phyloP scores from a whole-genome alignment of 2,888 invertebrate genomes.

The Syrista parreyssii region DNA sequence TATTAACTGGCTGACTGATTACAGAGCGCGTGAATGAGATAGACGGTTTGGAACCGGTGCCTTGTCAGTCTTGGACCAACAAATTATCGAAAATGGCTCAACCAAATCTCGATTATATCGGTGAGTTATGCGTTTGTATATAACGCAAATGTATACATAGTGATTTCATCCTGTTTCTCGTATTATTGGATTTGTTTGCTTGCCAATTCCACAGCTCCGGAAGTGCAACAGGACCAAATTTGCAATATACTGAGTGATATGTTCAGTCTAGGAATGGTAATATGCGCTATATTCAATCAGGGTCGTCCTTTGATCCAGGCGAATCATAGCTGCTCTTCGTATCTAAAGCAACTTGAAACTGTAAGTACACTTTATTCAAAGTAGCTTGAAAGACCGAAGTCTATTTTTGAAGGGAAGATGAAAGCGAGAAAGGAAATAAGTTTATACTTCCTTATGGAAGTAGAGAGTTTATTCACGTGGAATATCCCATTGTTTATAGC shows the following conservation, averaged over 20 bases:
- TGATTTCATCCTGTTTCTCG: not conserved
- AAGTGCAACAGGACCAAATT: slow-evolving; percentile 85
- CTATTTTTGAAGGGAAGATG: not conserved
- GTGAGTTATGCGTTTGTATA: slow-evolving; percentile 68
- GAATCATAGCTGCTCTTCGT: slow-evolving; percentile 88
- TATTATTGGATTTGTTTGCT: slow-evolving; percentile 5
- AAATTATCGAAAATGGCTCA: slow-evolving; percentile 92
- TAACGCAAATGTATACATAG: not conserved
- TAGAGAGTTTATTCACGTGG: not conserved
- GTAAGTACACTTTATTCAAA: slow-evolving; percentile 71
- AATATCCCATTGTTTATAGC: slow-evolving; percentile 68
- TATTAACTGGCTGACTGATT: slow-evolving; percentile 41
- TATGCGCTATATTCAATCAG: slow-evolving; percentile 92
- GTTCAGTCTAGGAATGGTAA: slow-evolving; percentile 95
- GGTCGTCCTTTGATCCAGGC: slow-evolving; percentile 92
- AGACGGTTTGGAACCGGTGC: slow-evolving; percentile 71
- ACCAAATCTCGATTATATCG: slow-evolving; percentile 92
- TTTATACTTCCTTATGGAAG: not conserved
- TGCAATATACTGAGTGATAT: slow-evolving; percentile 94
- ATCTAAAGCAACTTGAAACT: slow-evolving; percentile 90
- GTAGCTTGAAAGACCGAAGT: not conserved
- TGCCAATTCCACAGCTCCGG: slow-evolving; percentile 79
- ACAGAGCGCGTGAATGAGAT: slow-evolving; percentile 78
- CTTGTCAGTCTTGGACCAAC: slow-evolving; percentile 90
- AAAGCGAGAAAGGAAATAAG: not conserved